Base-by-base conservation (phyloP, 2,888 invertebrate genomes). In the Crioceris asparagi region DNA sequence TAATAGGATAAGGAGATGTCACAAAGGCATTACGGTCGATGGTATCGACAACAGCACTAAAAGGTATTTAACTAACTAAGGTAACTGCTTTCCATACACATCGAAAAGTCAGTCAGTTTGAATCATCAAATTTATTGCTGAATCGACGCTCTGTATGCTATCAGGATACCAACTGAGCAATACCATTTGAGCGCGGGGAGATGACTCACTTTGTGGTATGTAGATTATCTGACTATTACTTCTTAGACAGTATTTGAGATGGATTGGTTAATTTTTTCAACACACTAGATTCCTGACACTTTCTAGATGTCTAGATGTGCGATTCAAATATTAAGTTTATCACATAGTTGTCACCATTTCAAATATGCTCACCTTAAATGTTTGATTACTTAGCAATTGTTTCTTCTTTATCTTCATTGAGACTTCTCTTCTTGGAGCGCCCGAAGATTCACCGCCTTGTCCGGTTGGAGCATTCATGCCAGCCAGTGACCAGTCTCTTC, bases 21-120 rank as follows among this genome's bases (percentile, higher is more conserved):
- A 90, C 78, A 64, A 96, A 94, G 36, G 94, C 94, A 62, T 87
- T 87, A 62, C 83, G 75, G 50, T 90, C 87, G 52, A 96, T 93
- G 2, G 90, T 86, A 57, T 93, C 91, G 7, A 93, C 91, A 6
- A 93, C 93, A 52, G 83, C 76, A 58, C 84, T 72, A 65, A 94
- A 94, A 2, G 90, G 85, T 59, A 96, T 93, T 68, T 94, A 94
- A 62, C 48, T 61, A 65, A 14, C 65, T 54, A 65, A 65, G 65
- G 40, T 65, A 66, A 46, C 65, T 64, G 45, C 66, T 66, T 40
- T 66, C 66, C 62, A 65, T 64, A 39, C 62, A 61, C 64, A 65
- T 64, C 4, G 65, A 63, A n/a, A n/a, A n/a, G n/a, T n/a, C n/a
- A n/a, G n/a, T n/a, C n/a, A n/a, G n/a, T n/a, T n/a, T n/a, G n/a